A percentile compares a stretch with the other conserved stretches of the same genome.
Conservation (phyloP, 2,888 invertebrate genomes). For the Leptinotarsa tumamoca region DNA sequence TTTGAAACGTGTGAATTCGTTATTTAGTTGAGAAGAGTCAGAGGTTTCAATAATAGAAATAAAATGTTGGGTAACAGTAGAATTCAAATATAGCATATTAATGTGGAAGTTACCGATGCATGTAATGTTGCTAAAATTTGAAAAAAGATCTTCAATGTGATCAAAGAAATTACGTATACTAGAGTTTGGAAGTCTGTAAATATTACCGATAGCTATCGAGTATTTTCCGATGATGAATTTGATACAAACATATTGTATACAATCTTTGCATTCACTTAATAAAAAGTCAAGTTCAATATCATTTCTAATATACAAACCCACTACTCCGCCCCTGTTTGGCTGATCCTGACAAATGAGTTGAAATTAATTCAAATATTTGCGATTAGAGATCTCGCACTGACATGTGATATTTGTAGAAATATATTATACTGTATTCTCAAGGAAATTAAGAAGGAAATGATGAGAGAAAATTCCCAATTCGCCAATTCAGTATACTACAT, state of each 20-base stretch:
- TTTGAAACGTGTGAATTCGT: neutral
- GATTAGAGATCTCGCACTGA: neutral
- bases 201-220: neutral
- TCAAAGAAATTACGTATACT: neutral
- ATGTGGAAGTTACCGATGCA: constrained; percentile 11
- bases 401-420: neutral
- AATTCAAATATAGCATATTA: neutral
- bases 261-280: neutral
- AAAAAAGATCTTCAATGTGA: constrained; percentile 1
- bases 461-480: neutral
- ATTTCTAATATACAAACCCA: neutral
- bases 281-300: neutral
- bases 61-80: neutral
- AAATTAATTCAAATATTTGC: neutral
- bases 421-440: neutral
- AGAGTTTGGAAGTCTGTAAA: neutral
- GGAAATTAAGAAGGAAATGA: neutral
- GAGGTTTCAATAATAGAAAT: neutral
- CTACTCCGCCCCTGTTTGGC: neutral
- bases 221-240: neutral
- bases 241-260: neutral
- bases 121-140: constrained; percentile 1
- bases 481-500: neutral
- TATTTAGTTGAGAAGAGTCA: neutral
- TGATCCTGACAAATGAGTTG: neutral